phyloP scores from a whole-genome alignment of 2,888 invertebrate species.

The Eupithecia pulchellata region DNA sequence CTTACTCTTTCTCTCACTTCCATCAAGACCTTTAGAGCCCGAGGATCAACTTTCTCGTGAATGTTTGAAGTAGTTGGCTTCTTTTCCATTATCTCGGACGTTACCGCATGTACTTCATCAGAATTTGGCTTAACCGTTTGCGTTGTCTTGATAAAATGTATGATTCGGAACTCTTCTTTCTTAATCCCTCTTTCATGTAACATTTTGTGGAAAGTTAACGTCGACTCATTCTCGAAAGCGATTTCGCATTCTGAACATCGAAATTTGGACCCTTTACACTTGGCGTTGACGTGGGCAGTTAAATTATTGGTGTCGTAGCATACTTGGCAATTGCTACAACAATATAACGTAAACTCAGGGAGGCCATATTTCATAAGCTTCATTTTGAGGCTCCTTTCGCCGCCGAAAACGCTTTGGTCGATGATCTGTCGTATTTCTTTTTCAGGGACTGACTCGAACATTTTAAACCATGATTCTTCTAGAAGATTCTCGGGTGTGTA shows the following conservation, averaged over 20 bases:
- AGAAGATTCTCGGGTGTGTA: constrained; percentile 55
- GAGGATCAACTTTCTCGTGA: background rate
- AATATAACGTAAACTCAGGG: constrained; percentile 52
- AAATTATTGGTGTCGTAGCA: constrained; percentile 37
- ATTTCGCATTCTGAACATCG: constrained; percentile 34
- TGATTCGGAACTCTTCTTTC: constrained; percentile 38
- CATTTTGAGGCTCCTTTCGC: constrained; percentile 51
- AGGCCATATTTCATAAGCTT: constrained; percentile 51
- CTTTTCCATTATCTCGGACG: background rate
- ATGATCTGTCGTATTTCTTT: constrained; percentile 53
- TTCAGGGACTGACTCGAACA: constrained; percentile 53
- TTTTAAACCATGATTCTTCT: constrained; percentile 54
- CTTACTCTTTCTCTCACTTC: constrained; percentile 3
- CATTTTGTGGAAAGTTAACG: constrained; percentile 25
- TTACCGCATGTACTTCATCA: background rate
- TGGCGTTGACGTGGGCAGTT: constrained; percentile 23
- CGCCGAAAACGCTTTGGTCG: constrained; percentile 54
- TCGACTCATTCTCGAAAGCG: constrained; percentile 22
- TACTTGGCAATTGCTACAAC: constrained; percentile 52
- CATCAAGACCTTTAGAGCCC: background rate
- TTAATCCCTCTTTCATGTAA: constrained; percentile 35
- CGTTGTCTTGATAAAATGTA: constrained; percentile 33
- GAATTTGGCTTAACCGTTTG: background rate
- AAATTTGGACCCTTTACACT: constrained; percentile 22
- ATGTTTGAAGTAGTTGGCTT: background rate